A percentile compares a stretch with the other conserved stretches of the same genome.
These are phyloP conservation scores for Aspidiotus rigidus DNA, from an alignment of 2,888 invertebrate genomes.

Conservation along the genomic window DNA sequence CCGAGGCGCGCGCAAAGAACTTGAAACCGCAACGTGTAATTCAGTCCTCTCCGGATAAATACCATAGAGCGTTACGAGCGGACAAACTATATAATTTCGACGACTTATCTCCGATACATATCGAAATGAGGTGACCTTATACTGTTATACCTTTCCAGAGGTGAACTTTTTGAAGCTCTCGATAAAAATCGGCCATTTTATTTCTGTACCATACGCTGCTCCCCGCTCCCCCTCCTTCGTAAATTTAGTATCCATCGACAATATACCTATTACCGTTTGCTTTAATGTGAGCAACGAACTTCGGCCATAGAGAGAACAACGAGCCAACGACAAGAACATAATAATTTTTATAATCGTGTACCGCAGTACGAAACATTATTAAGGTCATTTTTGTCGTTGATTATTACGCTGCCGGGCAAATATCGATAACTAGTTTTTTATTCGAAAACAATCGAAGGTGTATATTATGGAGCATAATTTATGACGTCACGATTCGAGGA, in stretches of 20 bases:
- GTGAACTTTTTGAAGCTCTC: slow-evolving; percentile 17
- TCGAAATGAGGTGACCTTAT: slow-evolving; percentile 27
- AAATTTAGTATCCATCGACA: neutral
- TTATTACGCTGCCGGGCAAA: slow-evolving; percentile 28
- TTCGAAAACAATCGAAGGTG: slow-evolving; percentile 33
- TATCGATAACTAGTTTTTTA: slow-evolving; percentile 31
- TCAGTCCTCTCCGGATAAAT: slow-evolving; percentile 8
- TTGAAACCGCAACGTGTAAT: slow-evolving; percentile 14
- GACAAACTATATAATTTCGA: slow-evolving; percentile 17
- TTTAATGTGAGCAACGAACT: neutral
- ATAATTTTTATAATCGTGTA: slow-evolving; percentile 26
- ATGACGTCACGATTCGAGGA: slow-evolving; percentile 33
- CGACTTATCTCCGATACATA: slow-evolving; percentile 8
- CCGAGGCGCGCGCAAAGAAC: neutral
- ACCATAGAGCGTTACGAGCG: neutral
- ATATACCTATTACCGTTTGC: neutral
- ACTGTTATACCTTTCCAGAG: slow-evolving; percentile 9
- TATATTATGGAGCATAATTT: slow-evolving; percentile 32
- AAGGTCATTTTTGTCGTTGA: slow-evolving; percentile 33
- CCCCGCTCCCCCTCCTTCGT: neutral
- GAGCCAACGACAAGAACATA: slow-evolving; percentile 13
- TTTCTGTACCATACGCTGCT: neutral
- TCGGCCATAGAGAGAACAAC: neutral
- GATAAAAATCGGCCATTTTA: slow-evolving; percentile 6
- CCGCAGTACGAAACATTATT: slow-evolving; percentile 8